phyloP scores from a whole-genome alignment of 2,797 vertebrate species.

The Platalea minor region DNA sequence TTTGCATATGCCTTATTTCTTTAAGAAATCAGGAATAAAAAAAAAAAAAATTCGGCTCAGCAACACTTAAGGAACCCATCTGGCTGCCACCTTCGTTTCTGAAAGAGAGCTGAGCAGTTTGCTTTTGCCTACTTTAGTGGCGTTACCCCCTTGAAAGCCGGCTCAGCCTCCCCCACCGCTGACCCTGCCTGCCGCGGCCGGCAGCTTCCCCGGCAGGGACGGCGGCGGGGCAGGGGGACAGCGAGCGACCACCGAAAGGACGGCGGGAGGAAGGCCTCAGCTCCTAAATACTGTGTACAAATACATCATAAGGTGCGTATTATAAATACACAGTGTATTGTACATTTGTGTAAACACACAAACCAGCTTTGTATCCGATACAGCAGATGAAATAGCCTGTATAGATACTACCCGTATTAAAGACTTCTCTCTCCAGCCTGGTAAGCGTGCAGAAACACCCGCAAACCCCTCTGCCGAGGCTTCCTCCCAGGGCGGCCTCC shows the following conservation, averaged over 20 bases:
- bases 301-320: not conserved
- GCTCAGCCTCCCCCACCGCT: not conserved
- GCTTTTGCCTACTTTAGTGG: not conserved
- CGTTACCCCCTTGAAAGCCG: not conserved
- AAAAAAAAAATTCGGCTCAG: not conserved
- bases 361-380: not conserved
- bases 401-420: not conserved
- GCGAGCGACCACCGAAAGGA: not conserved
- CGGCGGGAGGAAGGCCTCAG: not conserved
- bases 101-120: not conserved
- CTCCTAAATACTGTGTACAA: not conserved
- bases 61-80: not conserved
- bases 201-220: not conserved
- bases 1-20: not conserved
- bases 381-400: not conserved
- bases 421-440: not conserved
- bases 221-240: not conserved
- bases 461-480: not conserved
- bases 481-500: not conserved
- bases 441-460: not conserved
- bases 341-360: not conserved
- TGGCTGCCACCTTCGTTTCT: not conserved
- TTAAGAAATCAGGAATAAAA: not conserved
- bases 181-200: not conserved
- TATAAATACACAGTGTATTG: accelerated